Percentiles rank a stretch among this genome's conserved stretches.
These are phyloP conservation scores for Augochlora pura DNA, from an alignment of 1,140 invertebrate genomes.

Conservation along the genomic window DNA sequence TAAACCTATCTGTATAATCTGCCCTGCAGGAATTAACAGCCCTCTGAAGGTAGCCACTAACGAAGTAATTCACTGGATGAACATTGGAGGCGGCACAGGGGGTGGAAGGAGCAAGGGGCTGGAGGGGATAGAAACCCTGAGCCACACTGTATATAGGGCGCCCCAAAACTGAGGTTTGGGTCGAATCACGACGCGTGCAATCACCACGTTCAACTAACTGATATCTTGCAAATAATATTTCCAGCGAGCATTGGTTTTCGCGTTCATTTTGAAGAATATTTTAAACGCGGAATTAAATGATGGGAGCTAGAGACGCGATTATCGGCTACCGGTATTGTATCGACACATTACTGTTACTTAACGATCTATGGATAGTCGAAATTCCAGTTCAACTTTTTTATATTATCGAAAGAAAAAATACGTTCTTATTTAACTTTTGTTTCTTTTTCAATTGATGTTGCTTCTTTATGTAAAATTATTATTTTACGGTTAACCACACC, in stretches of 20 bases:
- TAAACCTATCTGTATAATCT: conserved; percentile 82
- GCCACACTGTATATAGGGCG: conserved; percentile 50
- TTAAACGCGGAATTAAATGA: background rate
- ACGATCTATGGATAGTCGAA: too few relatives aligned
- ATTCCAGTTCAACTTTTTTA: too few relatives aligned
- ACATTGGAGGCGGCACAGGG: conserved; percentile 66
- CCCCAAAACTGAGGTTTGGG: conserved; percentile 79
- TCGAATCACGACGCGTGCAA: conserved; percentile 71
- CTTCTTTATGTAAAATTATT: too few relatives aligned
- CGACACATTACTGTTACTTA: too few relatives aligned
- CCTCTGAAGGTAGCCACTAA: conserved; percentile 81
- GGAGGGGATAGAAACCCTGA: conserved; percentile 43
- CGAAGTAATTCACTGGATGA: conserved; percentile 82
- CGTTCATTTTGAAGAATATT: background rate
- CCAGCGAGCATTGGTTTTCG: conserved; percentile 13
- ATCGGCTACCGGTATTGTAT: too few relatives aligned
- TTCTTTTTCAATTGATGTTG: too few relatives aligned
- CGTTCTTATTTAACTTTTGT: too few relatives aligned
- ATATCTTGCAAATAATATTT: conserved; percentile 51
- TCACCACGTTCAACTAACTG: conserved; percentile 35
- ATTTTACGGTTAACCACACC: too few relatives aligned
- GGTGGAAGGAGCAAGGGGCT: conserved; percentile 8
- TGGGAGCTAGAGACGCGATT: too few relatives aligned
- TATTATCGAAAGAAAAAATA: too few relatives aligned
- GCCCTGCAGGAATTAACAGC: conserved; percentile 81